These are phyloP conservation scores for Epirrhoe tristata DNA, from an alignment of 2,888 invertebrate genomes.

Conservation along the genomic window DNA sequence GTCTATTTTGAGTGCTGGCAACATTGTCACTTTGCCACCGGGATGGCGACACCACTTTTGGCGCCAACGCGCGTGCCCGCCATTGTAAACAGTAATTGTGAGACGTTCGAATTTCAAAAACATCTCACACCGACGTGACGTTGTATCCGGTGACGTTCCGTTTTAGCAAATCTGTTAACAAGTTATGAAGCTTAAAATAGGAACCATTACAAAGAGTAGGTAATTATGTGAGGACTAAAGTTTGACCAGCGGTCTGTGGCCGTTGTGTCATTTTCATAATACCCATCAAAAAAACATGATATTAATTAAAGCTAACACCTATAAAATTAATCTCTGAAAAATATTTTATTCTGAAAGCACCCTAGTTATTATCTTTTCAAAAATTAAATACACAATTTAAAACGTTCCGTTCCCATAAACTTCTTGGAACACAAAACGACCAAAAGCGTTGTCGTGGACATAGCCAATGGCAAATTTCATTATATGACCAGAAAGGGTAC, in stretches of 20 bases:
- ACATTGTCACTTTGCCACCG: slow-evolving; percentile 70
- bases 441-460: slow-evolving; percentile 47
- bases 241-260: background rate
- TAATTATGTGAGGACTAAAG: background rate
- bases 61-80: slow-evolving; percentile 78
- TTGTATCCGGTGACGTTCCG: slow-evolving; percentile 79
- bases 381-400: slow-evolving; percentile 24
- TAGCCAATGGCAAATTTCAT: slow-evolving; percentile 67
- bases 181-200: slow-evolving; percentile 30
- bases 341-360: slow-evolving; percentile 20
- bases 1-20: slow-evolving; percentile 76
- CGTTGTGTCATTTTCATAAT: no score
- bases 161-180: slow-evolving; percentile 50
- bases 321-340: slow-evolving; percentile 7
- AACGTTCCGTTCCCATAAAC: slow-evolving; percentile 31
- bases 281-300: no score
- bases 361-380: slow-evolving; percentile 28
- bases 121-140: slow-evolving; percentile 78
- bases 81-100: slow-evolving; percentile 75
- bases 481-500: slow-evolving; percentile 53
- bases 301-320: background rate
- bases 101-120: slow-evolving; percentile 82
- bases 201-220: background rate
- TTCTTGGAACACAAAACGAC: slow-evolving; percentile 36
- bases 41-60: slow-evolving; percentile 73